Base-by-base conservation (phyloP, 1,140 invertebrate genomes). In the Neelides sp. region DNA sequence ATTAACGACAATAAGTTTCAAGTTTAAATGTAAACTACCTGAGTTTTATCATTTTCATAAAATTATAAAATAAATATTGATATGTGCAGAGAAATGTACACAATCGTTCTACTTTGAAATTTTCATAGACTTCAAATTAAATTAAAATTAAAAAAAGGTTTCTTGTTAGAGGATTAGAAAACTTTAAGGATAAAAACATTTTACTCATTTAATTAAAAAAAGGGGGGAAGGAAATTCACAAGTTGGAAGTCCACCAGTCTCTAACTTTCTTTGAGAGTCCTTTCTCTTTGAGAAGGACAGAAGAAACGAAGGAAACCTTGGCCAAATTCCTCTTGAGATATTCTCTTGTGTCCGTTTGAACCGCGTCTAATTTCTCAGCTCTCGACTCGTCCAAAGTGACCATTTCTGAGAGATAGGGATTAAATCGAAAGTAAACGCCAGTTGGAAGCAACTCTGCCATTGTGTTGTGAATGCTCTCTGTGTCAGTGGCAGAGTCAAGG, bases 401-500 rank as follows among this genome's bases (percentile, higher is more conserved):
- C 63, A 84, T 78, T 64, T 89, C 82, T 40, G 79, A 81, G 28
- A 94, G 69, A 60, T 89, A 88, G 0, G 91, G 91, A 69, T 94
- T 94, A 65, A 95, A 84, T 7, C 91, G 75, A 63, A 78, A 94
- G 66, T 96, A 96, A 17, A 76, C 74, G 19, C 78, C 71, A 1
- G 77, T 73, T 13, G 83, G 82, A 13, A 95, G 68, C 35, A 93
- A 66, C 66, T 93, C 87, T 59, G 80, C 81, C 47, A 94, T 64
- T 37, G 83, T 79, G 34, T 77, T 78, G 64, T 94, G 89, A 8
- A 87, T 80, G 58, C 75, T 82, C 78, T 90, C 84, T 19, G 85
- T 88, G 64, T 89, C 87, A 28, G 89, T 92, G 4, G 90, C 89
- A 65, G 83, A 88, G 58, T 91, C 85, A 22, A 93, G 68, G 41